phyloP scores from a whole-genome alignment of 2,888 invertebrate species.

The Sinelater perroti region DNA sequence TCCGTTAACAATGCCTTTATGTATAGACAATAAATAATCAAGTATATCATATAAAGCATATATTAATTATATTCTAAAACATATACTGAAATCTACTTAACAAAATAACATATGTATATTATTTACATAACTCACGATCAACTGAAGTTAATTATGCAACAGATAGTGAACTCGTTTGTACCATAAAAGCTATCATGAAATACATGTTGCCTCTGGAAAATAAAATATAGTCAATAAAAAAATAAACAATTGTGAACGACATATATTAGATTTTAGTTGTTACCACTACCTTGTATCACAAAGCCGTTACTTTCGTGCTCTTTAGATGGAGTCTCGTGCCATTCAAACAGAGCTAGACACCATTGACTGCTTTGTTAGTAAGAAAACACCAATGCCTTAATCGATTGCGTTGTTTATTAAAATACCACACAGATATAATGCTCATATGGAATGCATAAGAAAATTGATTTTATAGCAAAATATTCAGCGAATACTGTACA shows the following conservation, averaged over 20 bases:
- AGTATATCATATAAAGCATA: no score
- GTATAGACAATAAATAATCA: no score
- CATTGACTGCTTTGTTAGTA: conserved; percentile 19
- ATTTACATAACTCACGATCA: no score
- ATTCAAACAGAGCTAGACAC: conserved; percentile 18
- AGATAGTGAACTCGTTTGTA: conserved; percentile 17
- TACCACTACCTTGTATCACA: conserved; percentile 22
- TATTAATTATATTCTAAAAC: no score
- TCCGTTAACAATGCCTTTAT: no score
- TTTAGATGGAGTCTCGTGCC: conserved; percentile 23
- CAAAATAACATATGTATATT: no score
- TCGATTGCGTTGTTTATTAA: conserved; percentile 1
- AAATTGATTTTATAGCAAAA: conserved; percentile 7
- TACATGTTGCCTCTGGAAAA: conserved; percentile 20
- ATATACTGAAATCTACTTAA: no score
- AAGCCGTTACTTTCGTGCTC: conserved; percentile 21
- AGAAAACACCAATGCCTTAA: conserved; percentile 10
- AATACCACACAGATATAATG: neutral
- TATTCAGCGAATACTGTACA: neutral
- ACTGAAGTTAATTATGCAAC: no score
- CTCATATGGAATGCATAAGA: neutral
- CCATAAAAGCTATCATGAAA: conserved; percentile 22
- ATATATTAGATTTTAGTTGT: conserved; percentile 16
- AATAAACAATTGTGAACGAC: neutral
- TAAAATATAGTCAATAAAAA: conserved; percentile 23